These are phyloP conservation scores for Cydia amplana DNA, from an alignment of 1,140 invertebrate genomes.

Conservation along the genomic window DNA sequence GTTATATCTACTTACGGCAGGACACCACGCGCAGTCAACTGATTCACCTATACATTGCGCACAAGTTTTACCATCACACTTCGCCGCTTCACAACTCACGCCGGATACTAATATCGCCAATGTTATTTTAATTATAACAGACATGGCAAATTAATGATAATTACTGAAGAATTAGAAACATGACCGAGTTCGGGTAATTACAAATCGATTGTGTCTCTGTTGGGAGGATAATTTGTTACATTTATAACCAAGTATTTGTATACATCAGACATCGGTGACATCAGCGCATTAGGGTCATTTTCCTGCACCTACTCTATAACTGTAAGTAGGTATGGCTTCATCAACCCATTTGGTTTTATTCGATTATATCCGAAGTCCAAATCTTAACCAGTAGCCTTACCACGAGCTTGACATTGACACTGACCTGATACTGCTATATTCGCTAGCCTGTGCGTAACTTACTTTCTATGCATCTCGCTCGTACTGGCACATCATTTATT, in stretches of 20 bases:
- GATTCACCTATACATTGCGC: constrained; percentile 54
- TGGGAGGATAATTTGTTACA: background rate
- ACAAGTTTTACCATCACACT: constrained; percentile 48
- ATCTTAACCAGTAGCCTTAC: too few relatives aligned
- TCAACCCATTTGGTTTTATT: too few relatives aligned
- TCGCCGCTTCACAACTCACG: constrained; percentile 38
- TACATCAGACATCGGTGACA: background rate
- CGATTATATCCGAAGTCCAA: too few relatives aligned
- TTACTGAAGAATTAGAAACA: background rate
- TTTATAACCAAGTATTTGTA: background rate
- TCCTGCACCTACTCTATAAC: background rate
- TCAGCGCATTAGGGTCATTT: background rate
- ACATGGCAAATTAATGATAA: background rate
- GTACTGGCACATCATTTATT: too few relatives aligned
- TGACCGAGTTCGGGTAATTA: background rate
- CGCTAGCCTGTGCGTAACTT: too few relatives aligned
- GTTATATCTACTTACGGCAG: constrained; percentile 49
- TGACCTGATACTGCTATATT: too few relatives aligned
- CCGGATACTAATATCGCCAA: background rate
- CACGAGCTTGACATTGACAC: too few relatives aligned
- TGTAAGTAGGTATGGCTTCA: background rate
- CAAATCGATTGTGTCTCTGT: background rate
- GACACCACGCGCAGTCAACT: constrained; percentile 57
- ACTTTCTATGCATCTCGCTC: too few relatives aligned
- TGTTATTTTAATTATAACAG: background rate